These are phyloP conservation scores for Micrasema minimum DNA, from an alignment of 1,140 invertebrate species.

Conservation along the genomic window DNA sequence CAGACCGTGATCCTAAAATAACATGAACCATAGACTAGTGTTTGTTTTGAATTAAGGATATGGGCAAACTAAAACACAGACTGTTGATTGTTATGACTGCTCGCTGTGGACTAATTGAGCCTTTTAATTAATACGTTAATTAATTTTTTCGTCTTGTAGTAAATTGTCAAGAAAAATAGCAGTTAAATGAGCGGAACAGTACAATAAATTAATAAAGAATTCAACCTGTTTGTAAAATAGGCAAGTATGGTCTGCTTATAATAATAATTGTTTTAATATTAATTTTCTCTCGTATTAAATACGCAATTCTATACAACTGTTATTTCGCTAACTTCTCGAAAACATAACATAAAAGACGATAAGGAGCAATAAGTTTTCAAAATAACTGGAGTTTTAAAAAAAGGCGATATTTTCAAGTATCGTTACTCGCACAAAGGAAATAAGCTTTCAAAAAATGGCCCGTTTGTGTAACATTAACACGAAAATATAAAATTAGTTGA, in stretches of 20 bases:
- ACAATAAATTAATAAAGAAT: too few relatives aligned
- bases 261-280: too few relatives aligned
- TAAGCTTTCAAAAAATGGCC: slow-evolving; percentile 4
- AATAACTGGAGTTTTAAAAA: slow-evolving; percentile 3
- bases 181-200: too few relatives aligned
- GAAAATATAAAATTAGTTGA: slow-evolving; percentile 27
- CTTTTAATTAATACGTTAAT: too few relatives aligned
- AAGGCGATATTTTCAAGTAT: background rate
- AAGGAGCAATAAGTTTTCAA: background rate
- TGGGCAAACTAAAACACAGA: background rate
- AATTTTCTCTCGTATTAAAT: too few relatives aligned
- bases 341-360: background rate
- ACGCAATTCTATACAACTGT: too few relatives aligned
- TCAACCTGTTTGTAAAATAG: too few relatives aligned
- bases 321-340: too few relatives aligned
- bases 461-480: slow-evolving; percentile 15
- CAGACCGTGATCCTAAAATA: slow-evolving; percentile 33
- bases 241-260: too few relatives aligned
- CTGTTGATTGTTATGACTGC: background rate
- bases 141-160: too few relatives aligned
- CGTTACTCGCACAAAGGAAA: slow-evolving; percentile 6
- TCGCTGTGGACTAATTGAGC: too few relatives aligned
- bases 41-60: slow-evolving; percentile 35
- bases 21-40: slow-evolving; percentile 18
- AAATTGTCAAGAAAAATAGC: too few relatives aligned